Evolutionary conservation across 1,140 invertebrate species (phyloP), one percentile per base, ranked within the genome.

Genomic region (Pseudomyrmex concolor): DNA sequence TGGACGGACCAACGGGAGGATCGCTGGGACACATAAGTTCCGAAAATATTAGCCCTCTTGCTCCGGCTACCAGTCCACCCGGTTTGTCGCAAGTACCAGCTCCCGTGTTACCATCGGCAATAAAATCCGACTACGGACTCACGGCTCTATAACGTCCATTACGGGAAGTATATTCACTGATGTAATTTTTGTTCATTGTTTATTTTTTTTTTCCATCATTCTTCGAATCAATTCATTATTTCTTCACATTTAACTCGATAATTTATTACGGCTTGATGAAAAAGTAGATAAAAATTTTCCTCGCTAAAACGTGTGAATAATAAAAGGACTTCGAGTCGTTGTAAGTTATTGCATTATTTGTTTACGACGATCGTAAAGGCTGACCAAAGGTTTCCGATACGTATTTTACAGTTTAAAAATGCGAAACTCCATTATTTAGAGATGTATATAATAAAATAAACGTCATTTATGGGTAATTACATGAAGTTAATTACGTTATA

Each of bases 41-140:
- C 67, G 95, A 86, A 22, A 94, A 84, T 90, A 95, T 92, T 93
- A 96, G 91, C 94, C 95, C 87, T 91, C 93, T 93, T 87, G 95
- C 89, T 82, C 95, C 87, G 77, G 92, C 91, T 62, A 93, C 89
- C 84, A 94, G 91, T 90, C 94, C 91, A 50, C 91, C 89, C 73
- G 94, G 91, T 17, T 59, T 92, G 51, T 84, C 84, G 8, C 87
- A 89, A 62, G 86, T 88, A 57, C 85, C 91, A 2, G 68, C 90
- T 2, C 84, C 94, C 13, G 92, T 94, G 0, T 91, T 93, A 22
- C 90, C 94, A n/a, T 92, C 94, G 3, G 92, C 95, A 64, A 95
- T 96, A 83, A 97, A 97, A 93, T 96, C 96, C 68, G 96, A 97
- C 86, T 97, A 97, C 86, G 96, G 96, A 73, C 95, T 97, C 54